These are phyloP conservation scores for Pyrocephalus nanus DNA, from an alignment of 2,797 vertebrate genomes.

Conservation along the genomic window DNA sequence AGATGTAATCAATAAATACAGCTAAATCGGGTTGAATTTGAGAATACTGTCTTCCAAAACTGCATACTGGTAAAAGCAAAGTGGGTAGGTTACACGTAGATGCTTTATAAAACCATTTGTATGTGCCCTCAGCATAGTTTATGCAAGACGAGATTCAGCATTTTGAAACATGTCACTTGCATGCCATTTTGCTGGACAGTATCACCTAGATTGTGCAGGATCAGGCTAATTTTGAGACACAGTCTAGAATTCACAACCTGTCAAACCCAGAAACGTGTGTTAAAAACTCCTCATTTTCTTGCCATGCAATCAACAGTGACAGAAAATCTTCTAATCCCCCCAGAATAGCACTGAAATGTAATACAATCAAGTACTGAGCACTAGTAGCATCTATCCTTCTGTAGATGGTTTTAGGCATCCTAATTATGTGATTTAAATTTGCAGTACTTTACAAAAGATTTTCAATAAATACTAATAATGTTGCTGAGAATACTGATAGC, in stretches of 20 bases:
- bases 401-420: neutral
- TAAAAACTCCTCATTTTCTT: neutral
- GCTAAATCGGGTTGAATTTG: neutral
- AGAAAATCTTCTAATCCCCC: neutral
- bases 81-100: neutral
- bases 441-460: constrained; percentile 5
- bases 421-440: constrained; percentile 53
- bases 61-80: neutral
- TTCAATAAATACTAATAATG: constrained; percentile 52
- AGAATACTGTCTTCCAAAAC: neutral
- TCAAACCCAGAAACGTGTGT: neutral
- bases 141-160: neutral
- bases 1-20: neutral
- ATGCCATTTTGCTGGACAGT: neutral
- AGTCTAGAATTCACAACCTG: neutral
- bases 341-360: neutral
- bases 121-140: neutral
- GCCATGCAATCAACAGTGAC: neutral
- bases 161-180: neutral
- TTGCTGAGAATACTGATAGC: constrained; percentile 46
- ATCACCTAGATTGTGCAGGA: neutral
- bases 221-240: neutral
- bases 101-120: neutral
- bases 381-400: neutral
- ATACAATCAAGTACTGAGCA: neutral